Evolutionary conservation across 2,888 invertebrate species (phyloP), one percentile per base, ranked within the genome.

Genomic region (Drosophila helvetica): DNA sequence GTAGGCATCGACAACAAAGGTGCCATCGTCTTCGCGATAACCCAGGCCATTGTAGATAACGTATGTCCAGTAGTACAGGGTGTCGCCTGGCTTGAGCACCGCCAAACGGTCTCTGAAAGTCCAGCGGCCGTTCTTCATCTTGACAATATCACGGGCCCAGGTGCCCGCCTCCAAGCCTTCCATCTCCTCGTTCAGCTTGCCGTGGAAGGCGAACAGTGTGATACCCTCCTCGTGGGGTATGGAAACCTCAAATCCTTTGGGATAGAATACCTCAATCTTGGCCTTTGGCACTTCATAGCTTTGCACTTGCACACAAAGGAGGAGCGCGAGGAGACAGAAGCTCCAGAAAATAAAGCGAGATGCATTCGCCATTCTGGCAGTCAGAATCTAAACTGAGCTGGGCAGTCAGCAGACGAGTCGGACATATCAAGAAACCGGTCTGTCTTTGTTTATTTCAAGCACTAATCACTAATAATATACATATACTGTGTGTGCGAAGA

Each of bases 1-100:
- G 56, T 84, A 90, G 5, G 77, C 67, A 3, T 60, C 72, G 1
- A 91, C 90, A 8, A 88, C 79, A 74, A 70, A 91, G 0, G 70
- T 80, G 18, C 91, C 92, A 74, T 91, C 81, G 22, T 91, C 91
- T 78, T 94, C 94, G 48, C 94, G 93, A 89, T 96, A 96, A 1
- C 96, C 96, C 45, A 95, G 90, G 0, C 95, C 95, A 70, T 95
- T 93, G 83, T 95, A 95, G 78, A 95, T 94, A 1, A 95, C 95
- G 80, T 95, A 95, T 0, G 95, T 94, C 96, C 96, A 96, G 89
- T 95, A 96, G 90, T 96, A 95, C 19, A 96, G 92, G 12, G 93
- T 93, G 86, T 96, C 96, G 1, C 95, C 96, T 3, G 89, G 71
- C 82, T 95, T 94, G 17, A 96, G 90, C 72, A 92, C 89, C 0